phyloP scores from a whole-genome alignment of 2,888 invertebrate genomes.

The Cephonodes hylas region DNA sequence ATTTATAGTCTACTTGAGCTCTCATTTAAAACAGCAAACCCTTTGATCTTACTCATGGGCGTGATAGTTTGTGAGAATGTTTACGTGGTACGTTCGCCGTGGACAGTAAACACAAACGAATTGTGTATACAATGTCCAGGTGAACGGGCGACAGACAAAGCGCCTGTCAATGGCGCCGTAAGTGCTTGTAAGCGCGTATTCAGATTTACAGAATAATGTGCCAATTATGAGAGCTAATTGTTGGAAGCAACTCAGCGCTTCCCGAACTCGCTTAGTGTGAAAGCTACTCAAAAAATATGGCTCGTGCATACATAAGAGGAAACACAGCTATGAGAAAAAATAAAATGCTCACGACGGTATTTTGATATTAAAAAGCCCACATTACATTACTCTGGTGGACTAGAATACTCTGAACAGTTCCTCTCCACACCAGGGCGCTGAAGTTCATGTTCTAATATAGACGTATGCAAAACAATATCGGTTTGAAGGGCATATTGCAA shows the following conservation, averaged over 20 bases:
- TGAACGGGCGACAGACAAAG: background rate
- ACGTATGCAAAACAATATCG: too few species aligned
- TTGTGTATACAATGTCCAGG: slow-evolving; percentile 2
- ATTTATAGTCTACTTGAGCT: background rate
- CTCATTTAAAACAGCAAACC: background rate
- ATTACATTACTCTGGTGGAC: too few species aligned
- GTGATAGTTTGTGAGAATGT: slow-evolving; percentile 5
- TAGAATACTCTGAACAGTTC: too few species aligned
- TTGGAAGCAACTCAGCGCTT: background rate
- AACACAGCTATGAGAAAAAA: too few species aligned
- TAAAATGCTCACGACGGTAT: background rate
- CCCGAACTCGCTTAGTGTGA: background rate
- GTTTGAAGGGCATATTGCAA: too few species aligned
- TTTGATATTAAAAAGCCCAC: too few species aligned
- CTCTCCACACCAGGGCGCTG: too few species aligned
- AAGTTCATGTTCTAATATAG: too few species aligned
- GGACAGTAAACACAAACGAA: slow-evolving; percentile 1
- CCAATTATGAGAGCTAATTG: background rate
- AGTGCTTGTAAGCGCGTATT: background rate
- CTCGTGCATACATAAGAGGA: background rate
- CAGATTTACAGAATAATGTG: background rate
- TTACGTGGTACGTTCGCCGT: background rate
- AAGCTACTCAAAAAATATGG: background rate
- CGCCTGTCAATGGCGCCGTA: background rate
- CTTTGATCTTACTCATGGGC: background rate